phyloP scores from a whole-genome alignment of 2,888 invertebrate genomes.

The Chaitophorus viminalis region DNA sequence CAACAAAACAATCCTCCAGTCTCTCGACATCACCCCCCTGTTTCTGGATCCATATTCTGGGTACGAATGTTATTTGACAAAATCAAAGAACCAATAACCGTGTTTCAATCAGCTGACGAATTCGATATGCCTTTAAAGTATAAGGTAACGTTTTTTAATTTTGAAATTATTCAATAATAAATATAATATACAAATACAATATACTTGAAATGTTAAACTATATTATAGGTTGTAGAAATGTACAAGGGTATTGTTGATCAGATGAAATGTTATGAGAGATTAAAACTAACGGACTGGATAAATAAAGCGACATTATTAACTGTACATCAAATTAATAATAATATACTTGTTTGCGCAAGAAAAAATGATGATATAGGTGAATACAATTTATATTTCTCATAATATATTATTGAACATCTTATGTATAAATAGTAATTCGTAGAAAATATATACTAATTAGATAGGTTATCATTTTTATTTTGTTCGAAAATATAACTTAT shows the following conservation, averaged over 20 bases:
- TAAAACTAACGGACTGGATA: constrained; percentile 33
- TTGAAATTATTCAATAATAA: background rate
- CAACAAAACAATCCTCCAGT: constrained; percentile 76
- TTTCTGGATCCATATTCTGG: constrained; percentile 89
- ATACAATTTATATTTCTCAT: background rate
- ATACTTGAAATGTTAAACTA: background rate
- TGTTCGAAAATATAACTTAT: no score
- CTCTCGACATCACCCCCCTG: constrained; percentile 80
- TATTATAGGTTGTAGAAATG: constrained; percentile 40
- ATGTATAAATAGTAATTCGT: no score
- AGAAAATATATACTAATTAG: no score
- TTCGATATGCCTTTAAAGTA: constrained; percentile 67
- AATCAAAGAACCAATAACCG: constrained; percentile 82
- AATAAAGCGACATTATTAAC: constrained; percentile 19
- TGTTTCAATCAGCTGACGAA: constrained; percentile 81
- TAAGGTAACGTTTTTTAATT: constrained; percentile 22
- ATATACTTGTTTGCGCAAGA: constrained; percentile 11
- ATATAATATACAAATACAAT: no score
- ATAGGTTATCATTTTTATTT: no score
- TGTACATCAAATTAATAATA: constrained; percentile 23
- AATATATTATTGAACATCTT: no score
- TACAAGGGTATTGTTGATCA: constrained; percentile 41
- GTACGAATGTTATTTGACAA: constrained; percentile 80
- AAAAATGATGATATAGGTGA: background rate
- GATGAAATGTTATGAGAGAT: constrained; percentile 38